phyloP scores from a whole-genome alignment of 2,888 invertebrate genomes.

The Noctua fimbriata region DNA sequence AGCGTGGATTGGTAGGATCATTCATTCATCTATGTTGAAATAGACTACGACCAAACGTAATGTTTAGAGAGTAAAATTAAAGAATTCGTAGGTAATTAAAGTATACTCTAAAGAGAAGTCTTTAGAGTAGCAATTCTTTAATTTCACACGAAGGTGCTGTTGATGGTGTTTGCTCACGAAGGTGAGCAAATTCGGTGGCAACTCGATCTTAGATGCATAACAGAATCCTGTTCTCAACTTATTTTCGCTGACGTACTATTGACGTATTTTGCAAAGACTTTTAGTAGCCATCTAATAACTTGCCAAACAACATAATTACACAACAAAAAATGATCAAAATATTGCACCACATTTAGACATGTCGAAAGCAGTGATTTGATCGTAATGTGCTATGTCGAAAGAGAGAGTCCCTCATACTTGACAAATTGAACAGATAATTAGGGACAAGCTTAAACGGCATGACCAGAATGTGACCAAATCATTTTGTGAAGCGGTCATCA shows the following conservation, averaged over 20 bases:
- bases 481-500: slow-evolving; percentile 84
- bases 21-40: not conserved
- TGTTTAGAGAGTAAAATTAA: not conserved
- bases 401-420: slow-evolving; percentile 69
- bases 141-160: too few species aligned
- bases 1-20: not conserved
- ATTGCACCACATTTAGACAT: slow-evolving; percentile 64
- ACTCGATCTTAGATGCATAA: not conserved
- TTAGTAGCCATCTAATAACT: slow-evolving; percentile 12
- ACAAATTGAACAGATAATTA: slow-evolving; percentile 82
- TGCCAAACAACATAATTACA: slow-evolving; percentile 23
- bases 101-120: not conserved
- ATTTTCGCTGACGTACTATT: not conserved
- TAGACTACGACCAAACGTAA: not conserved
- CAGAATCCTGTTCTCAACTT: not conserved
- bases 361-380: slow-evolving; percentile 70
- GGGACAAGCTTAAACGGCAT: slow-evolving; percentile 82
- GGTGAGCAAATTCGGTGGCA: not conserved
- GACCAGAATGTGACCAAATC: slow-evolving; percentile 87
- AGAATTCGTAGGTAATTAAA: not conserved
- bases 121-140: too few species aligned
- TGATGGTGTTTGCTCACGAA: too few species aligned
- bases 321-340: slow-evolving; percentile 39
- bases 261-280: slow-evolving; percentile 6
- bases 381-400: slow-evolving; percentile 71